These are phyloP conservation scores for Galeopsomyia nigrocyanea DNA, from an alignment of 2,888 invertebrate species.

Conservation along the genomic window DNA sequence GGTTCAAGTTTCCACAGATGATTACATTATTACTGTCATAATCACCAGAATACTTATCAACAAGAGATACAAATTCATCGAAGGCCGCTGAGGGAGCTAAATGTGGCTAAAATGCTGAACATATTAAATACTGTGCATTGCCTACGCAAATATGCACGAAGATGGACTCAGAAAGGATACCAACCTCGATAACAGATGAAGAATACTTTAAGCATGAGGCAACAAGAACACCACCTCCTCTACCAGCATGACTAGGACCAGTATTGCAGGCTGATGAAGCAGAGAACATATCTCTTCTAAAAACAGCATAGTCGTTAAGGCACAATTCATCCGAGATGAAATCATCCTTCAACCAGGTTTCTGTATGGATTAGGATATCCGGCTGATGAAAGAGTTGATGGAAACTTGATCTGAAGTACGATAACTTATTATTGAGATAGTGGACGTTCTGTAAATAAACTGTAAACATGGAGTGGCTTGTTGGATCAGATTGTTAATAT, in stretches of 20 bases:
- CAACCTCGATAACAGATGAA: background rate
- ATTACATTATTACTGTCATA: background rate
- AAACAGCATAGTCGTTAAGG: background rate
- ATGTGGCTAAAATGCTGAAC: background rate
- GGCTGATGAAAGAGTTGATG: background rate
- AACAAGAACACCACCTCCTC: conserved; percentile 3
- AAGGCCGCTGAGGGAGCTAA: background rate
- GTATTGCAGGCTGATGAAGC: too few relatives aligned
- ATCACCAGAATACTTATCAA: too few relatives aligned
- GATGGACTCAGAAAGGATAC: background rate
- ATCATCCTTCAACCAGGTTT: conserved; percentile 23
- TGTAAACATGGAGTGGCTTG: too few relatives aligned
- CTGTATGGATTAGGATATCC: conserved; percentile 48
- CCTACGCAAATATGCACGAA: background rate
- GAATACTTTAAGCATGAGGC: background rate
- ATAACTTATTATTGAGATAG: background rate
- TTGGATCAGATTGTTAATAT: too few relatives aligned
- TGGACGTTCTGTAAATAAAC: background rate
- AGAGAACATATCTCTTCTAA: too few relatives aligned
- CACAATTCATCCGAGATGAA: background rate
- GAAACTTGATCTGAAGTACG: background rate
- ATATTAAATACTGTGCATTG: background rate
- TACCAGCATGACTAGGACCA: background rate
- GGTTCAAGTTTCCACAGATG: background rate
- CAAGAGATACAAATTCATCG: too few relatives aligned